Evolutionary conservation across 2,113 vertebrate species (phyloP), one percentile per base, ranked within the genome.

Genomic region (Callopanchax toddi): DNA sequence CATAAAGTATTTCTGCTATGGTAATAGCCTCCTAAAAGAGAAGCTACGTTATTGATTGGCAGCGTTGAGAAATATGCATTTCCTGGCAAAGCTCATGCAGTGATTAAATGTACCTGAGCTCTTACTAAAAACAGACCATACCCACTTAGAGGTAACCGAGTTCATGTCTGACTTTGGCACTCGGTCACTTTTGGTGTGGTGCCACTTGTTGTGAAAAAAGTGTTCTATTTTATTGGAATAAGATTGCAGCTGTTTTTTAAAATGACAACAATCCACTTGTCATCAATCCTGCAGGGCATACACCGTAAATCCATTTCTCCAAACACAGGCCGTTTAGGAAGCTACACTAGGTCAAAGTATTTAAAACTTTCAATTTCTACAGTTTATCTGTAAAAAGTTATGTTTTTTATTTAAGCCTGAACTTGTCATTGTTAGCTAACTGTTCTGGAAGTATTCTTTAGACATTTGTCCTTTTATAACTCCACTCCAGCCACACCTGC

Each of bases 41-140:
- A 62, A 52, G 29, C 13, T n/a, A 15, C 70, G 63, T 43, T 57
- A 76, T 37, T 9, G 63, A 79, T 74, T 43, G 42, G 21, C 59
- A 60, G 32, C 53, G 51, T 70, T 40, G 67, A 54, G 44, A 67
- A 64, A 67, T 74, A 71, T 83, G 61, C 55, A 62, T 62, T 68
- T 37, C 36, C 50, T 66, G 46, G 20, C 42, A 65, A 48, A 45
- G 46, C 53, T 67, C 10, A 1, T 60, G 32, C 39, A 60, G 29
- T 52, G 52, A 82, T 72, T 68, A 15, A 53, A 55, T 59, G 46
- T 53, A 70, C 36, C 45, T 18, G 32, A 1, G 3, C 34, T 73
- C 20, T 40, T 49, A 15, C 23, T 23, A 23, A 48, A 48, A 48
- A 26, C 18, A n/a, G 2, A 22, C 6, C 29, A 32, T 32, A 1